phyloP scores from a whole-genome alignment of 2,888 invertebrate genomes.

The Mactromeris polynyma region DNA sequence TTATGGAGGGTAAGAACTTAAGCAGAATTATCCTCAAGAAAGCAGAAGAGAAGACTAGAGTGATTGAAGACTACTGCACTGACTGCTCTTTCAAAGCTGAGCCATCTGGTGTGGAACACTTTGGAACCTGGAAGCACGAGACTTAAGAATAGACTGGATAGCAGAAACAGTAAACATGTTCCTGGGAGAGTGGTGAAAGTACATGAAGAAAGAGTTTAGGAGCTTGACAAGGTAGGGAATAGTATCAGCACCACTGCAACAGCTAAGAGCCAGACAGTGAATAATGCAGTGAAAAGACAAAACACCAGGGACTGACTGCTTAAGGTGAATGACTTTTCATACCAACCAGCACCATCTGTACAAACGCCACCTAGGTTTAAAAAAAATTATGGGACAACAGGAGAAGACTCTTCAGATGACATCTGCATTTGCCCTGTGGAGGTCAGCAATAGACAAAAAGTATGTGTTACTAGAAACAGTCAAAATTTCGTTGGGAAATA shows the following conservation, averaged over 20 bases:
- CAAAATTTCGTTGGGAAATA: too few species aligned
- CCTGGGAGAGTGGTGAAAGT: slow-evolving; percentile 44
- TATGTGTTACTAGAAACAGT: neutral
- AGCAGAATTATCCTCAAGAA: too few species aligned
- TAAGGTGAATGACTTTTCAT: slow-evolving; percentile 52
- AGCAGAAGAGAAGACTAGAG: too few species aligned
- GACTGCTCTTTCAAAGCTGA: neutral
- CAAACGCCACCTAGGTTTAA: slow-evolving; percentile 42
- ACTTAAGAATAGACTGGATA: neutral
- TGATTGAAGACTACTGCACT: neutral
- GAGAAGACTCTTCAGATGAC: slow-evolving; percentile 20
- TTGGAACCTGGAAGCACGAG: neutral
- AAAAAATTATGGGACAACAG: slow-evolving; percentile 27
- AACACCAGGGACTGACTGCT: slow-evolving; percentile 48
- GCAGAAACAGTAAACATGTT: neutral
- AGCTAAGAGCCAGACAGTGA: slow-evolving; percentile 58
- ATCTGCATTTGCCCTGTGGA: slow-evolving; percentile 47
- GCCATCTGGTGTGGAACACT: slow-evolving; percentile 3
- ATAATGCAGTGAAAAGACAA: slow-evolving; percentile 68
- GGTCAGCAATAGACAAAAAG: slow-evolving; percentile 18
- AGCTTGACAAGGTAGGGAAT: slow-evolving; percentile 64
- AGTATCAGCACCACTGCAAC: slow-evolving; percentile 59
- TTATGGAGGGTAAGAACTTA: too few species aligned
- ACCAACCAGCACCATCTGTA: neutral
- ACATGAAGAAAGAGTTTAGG: slow-evolving; percentile 51